Conservation (phyloP, 2,113 vertebrate genomes). For the Hipposideros armiger region DNA sequence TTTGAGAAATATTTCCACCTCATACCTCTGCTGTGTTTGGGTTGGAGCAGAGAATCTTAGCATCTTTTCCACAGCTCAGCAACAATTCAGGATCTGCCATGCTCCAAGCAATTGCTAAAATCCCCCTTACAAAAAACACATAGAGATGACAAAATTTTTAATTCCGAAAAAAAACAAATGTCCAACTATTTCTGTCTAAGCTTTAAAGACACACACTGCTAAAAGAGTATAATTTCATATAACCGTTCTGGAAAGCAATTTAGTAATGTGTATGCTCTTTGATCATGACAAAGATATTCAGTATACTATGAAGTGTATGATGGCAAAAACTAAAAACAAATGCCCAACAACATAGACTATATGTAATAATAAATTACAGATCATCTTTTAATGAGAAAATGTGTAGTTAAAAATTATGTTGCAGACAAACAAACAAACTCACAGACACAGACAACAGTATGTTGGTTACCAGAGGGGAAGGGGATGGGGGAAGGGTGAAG, state of each 20-base stretch:
- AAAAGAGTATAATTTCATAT: neutral
- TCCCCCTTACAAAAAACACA: constrained; percentile 89
- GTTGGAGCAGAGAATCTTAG: constrained; percentile 97
- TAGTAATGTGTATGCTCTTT: neutral
- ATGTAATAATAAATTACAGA: neutral
- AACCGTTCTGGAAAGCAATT: neutral
- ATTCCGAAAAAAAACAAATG: neutral
- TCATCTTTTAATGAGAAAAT: neutral
- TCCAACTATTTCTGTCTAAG: neutral
- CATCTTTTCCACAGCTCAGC: constrained; percentile 97
- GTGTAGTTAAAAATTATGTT: neutral
- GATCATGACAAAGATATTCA: neutral
- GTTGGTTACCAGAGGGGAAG: too few species aligned
- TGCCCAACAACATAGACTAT: neutral
- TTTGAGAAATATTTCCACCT: neutral
- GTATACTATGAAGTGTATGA: neutral
- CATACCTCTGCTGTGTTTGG: constrained; percentile 96
- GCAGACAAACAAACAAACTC: neutral
- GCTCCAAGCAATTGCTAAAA: constrained; percentile 97
- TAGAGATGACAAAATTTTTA: neutral
- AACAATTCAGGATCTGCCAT: constrained; percentile 96
- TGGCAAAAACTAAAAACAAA: constrained; percentile 31
- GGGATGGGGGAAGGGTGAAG: too few species aligned
- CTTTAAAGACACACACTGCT: neutral
- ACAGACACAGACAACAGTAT: too few species aligned